These are phyloP conservation scores for Halocaridina rubra DNA, from an alignment of 2,888 invertebrate genomes.

Conservation along the genomic window DNA sequence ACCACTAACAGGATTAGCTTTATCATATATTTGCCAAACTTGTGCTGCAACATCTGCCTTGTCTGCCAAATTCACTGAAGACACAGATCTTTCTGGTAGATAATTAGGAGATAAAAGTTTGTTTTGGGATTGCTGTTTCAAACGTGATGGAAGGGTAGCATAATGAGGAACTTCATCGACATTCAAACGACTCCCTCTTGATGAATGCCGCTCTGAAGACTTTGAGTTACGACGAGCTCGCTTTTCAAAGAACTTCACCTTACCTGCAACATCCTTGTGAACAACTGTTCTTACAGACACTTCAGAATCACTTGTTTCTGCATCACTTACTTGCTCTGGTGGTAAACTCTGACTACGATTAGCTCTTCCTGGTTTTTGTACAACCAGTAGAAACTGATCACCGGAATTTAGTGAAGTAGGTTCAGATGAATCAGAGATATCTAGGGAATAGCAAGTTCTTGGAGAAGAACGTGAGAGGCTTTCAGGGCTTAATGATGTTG, in stretches of 20 bases:
- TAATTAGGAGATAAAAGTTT: slow-evolving; percentile 47
- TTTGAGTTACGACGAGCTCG: slow-evolving; percentile 58
- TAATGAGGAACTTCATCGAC: slow-evolving; percentile 52
- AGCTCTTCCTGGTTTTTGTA: slow-evolving; percentile 51
- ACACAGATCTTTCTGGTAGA: slow-evolving; percentile 56
- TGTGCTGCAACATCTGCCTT: slow-evolving; percentile 41
- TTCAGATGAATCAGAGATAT: slow-evolving; percentile 62
- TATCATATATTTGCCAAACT: slow-evolving; percentile 47
- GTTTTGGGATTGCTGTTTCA: slow-evolving; percentile 43
- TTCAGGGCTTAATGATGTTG: slow-evolving; percentile 59
- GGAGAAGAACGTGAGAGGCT: slow-evolving; percentile 58
- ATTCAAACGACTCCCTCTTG: slow-evolving; percentile 46
- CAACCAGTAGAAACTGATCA: slow-evolving; percentile 57
- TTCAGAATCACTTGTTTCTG: slow-evolving; percentile 58
- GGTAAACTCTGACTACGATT: slow-evolving; percentile 57
- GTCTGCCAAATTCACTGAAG: slow-evolving; percentile 38
- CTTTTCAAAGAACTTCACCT: slow-evolving; percentile 62
- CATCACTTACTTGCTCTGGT: slow-evolving; percentile 53
- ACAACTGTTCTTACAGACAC: slow-evolving; percentile 59
- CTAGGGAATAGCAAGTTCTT: slow-evolving; percentile 61
- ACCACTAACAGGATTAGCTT: slow-evolving; percentile 43
- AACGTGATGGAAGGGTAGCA: slow-evolving; percentile 52
- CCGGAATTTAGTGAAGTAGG: slow-evolving; percentile 60
- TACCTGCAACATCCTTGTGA: slow-evolving; percentile 62
- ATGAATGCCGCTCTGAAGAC: slow-evolving; percentile 58